Evolutionary conservation across 2,888 invertebrate genomes (phyloP), one percentile per base, ranked within the genome.

Genomic region (Cantharis nigra): DNA sequence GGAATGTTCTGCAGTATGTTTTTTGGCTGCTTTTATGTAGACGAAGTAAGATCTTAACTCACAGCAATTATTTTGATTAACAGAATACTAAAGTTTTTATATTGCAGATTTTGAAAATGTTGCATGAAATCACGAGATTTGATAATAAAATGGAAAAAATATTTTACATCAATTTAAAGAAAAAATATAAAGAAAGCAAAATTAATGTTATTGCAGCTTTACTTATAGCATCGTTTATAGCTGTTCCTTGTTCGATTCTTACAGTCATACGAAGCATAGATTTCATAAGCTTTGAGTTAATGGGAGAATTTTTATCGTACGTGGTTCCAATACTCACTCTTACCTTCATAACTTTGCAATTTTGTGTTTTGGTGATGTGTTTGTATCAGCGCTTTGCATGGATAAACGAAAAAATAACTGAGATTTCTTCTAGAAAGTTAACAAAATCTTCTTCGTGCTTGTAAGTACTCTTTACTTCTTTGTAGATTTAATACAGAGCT

Each of bases 321-420:
- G 11, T 20, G 0, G 23, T 16, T 9, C 70, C 70, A 5, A 11
- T 62, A 9, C 20, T 62, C 0, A 20, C 18, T 33, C 30, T 20
- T 20, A 70, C 70, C 3, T 33, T 70, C 7, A 70, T 70, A 10
- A 49, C 30, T 2, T n/a, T 70, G 16, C 70, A 70, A n/a, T 70
- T 70, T 70, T 70, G 70, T 20, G 49, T 49, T 49, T 18, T 70
- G 30, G 70, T 70, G 10, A 18, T 70, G n/a, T 70, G 49, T 18
- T 70, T 70, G 10, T 49, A 70, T 20, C 33, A 70, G 23, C 33
- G 70, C n/a, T 70, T 70, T 49, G 9, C 2, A n/a, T 70, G 70
- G 70, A 33, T 70, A n/a, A 70, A 70, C 9, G 18, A 5, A 0
- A 70, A 49, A 49, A 13, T 49, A 9, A 20, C 18, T 11, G n/a